phyloP scores from a whole-genome alignment of 2,888 invertebrate species.

The Bhutanitis thaidina region DNA sequence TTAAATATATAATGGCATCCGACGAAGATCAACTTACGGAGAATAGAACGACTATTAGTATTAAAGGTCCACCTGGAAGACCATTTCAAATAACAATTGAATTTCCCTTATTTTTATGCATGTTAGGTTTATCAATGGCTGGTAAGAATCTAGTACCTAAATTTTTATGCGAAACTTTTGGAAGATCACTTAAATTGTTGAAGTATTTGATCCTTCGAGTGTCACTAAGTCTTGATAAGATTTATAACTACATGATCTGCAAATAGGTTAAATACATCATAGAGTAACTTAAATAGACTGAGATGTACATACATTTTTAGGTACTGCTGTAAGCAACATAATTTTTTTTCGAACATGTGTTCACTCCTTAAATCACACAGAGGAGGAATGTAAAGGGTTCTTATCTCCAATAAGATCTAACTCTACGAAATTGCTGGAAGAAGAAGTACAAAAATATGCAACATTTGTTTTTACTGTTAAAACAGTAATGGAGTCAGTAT shows the following conservation, averaged over 20 bases:
- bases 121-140: slow-evolving; percentile 53
- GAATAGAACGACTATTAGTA: not conserved
- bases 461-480: slow-evolving; percentile 82
- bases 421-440: slow-evolving; percentile 62
- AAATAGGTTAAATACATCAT: too few relatives aligned
- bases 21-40: not conserved
- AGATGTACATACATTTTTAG: slow-evolving; percentile 39
- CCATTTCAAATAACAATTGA: slow-evolving; percentile 55
- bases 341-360: slow-evolving; percentile 85
- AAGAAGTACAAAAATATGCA: slow-evolving; percentile 82
- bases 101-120: slow-evolving; percentile 57
- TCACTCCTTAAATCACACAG: slow-evolving; percentile 75
- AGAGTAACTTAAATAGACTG: not conserved
- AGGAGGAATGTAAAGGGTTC: slow-evolving; percentile 80
- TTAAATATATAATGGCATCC: slow-evolving; percentile 6
- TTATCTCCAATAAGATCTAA: slow-evolving; percentile 70
- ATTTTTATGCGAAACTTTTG: not conserved
- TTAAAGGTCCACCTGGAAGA: slow-evolving; percentile 45
- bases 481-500: slow-evolving; percentile 81
- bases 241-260: too few relatives aligned
- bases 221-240: too few relatives aligned
- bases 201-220: too few relatives aligned
- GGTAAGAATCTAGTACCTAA: slow-evolving; percentile 37
- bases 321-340: slow-evolving; percentile 82
- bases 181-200: not conserved